phyloP scores from a whole-genome alignment of 2,113 vertebrate species.

The Lates calcarifer region DNA sequence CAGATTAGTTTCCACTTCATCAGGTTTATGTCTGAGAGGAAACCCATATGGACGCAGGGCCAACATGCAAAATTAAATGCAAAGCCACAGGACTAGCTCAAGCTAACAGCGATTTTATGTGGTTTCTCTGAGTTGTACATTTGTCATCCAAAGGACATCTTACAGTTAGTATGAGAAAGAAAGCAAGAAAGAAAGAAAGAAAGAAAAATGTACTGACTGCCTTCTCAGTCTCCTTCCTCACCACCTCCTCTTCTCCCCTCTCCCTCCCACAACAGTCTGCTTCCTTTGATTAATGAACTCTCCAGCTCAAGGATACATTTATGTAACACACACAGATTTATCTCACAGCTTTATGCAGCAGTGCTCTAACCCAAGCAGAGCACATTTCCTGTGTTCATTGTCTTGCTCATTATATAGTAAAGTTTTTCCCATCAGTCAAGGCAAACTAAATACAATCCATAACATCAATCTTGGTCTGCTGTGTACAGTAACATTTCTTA shows the following conservation, averaged over 20 bases:
- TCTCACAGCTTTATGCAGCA: constrained; percentile 45
- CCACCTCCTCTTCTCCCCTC: constrained; percentile 12
- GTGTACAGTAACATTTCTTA: constrained; percentile 18
- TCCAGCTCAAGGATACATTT: constrained; percentile 57
- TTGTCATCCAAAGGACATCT: too few species aligned
- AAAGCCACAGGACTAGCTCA: background rate
- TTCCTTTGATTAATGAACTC: constrained; percentile 65
- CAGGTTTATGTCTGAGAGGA: too few species aligned
- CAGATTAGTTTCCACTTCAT: too few species aligned
- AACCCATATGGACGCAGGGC: too few species aligned
- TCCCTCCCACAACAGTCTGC: constrained; percentile 27
- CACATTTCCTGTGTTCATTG: constrained; percentile 55
- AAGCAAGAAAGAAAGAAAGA: too few species aligned
- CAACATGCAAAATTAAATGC: too few species aligned
- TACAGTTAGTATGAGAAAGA: too few species aligned
- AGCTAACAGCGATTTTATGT: background rate
- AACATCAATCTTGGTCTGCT: constrained; percentile 47
- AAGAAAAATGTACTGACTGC: background rate
- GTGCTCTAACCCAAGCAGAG: constrained; percentile 36
- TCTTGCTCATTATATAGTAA: constrained; percentile 54
- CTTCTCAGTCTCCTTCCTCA: background rate
- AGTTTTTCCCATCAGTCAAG: constrained; percentile 57
- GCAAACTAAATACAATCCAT: constrained; percentile 53
- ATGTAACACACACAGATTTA: constrained; percentile 60
- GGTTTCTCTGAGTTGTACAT: background rate